Base-by-base conservation (phyloP, 2,888 invertebrate genomes). In the Epiblema foenella region DNA sequence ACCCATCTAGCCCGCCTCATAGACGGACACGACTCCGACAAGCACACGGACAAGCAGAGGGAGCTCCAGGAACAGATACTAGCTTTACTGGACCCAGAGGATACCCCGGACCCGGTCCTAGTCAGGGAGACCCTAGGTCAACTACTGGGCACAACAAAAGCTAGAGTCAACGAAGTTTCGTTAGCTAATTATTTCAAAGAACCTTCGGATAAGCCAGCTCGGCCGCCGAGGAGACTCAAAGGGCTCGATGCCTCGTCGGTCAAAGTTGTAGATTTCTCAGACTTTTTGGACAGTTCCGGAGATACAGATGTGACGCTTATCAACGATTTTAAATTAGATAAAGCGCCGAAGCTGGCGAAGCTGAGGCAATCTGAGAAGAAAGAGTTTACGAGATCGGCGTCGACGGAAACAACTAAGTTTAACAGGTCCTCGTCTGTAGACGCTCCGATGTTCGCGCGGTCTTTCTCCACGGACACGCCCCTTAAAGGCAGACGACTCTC, bases 61-160 rank as follows among this genome's bases (percentile, higher is more conserved):
- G 84, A 87, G 5, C 76, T 92, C n/a, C 91, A 90, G 69, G 87
- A 91, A 54, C 87, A 91, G 76, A 91, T 93, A 60, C 77, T 91
- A 11, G 88, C 89, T 0, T 73, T 93, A 1, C 75, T 92, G 4
- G 89, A 91, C 39, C 87, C 89, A 0, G 90, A 90, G 0, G 90
- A 91, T 46, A 81, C 90, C 0, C 88, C 91, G 0, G 89, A 91
- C 73, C 90, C 90, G 0, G 75, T 74, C 29, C 73, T 85, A 12
- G 74, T 90, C 0, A 79, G 89, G 24, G 81, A 87, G 8, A 89
- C 92, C 0, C 73, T 92, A 37, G 83, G 85, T 0, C 85, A 87
- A 46, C 78, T 91, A 0, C 81, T 92, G 0, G 91, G 90, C 0
- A 78, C 79, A 10, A 76, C 84, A 1, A 88, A 83, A 56, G 82